Evolutionary conservation across 2,888 invertebrate genomes (phyloP), one percentile per base, ranked within the genome.

Genomic region (Polia nebulosa): DNA sequence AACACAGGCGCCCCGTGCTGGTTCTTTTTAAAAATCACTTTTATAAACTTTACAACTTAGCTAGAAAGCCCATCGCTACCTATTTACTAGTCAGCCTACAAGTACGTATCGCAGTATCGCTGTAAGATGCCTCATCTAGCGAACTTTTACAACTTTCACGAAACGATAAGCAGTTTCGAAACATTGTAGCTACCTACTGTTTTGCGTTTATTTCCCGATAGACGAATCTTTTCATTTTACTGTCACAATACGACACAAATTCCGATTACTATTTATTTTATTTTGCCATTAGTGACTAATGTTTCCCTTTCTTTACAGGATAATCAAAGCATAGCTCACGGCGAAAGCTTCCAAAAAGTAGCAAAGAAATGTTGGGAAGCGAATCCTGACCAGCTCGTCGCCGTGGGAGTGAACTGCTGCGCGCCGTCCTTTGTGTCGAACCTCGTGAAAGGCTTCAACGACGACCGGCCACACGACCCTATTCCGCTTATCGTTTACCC

Each of bases 401-500:
- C 98, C 0, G 96, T 99, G 51, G 99, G 99, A 5, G 97, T 98
- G 0, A 99, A 99, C 92, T 99, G 99, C 93, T 96, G 98, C 52
- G 94, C 96, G 29, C 96, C 96, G 1, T 96, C 95, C 47, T 93
- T 84, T 84, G 90, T 96, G 66, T 81, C 93, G 41, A 91, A 89
- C 74, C 89, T 96, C 62, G 53, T 96, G 79, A 92, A 91, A 80
- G 96, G 96, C 56, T 89, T 96, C 89, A 96, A 96, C 85, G 94
- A 94, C 81, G 95, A 95, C 86, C 90, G 96, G 82, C 94, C 93
- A 63, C 90, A 94, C 76, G 90, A 90, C 64, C 95, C 95, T 59
- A 96, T 98, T 70, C 98, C 98, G 3, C 94, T 99, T 64, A 97
- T 99, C 67, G 98, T 98, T 32, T 99, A 99, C 93, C 99, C 99